These are phyloP conservation scores for Campoletis raptor DNA, from an alignment of 2,888 invertebrate genomes.

Conservation along the genomic window DNA sequence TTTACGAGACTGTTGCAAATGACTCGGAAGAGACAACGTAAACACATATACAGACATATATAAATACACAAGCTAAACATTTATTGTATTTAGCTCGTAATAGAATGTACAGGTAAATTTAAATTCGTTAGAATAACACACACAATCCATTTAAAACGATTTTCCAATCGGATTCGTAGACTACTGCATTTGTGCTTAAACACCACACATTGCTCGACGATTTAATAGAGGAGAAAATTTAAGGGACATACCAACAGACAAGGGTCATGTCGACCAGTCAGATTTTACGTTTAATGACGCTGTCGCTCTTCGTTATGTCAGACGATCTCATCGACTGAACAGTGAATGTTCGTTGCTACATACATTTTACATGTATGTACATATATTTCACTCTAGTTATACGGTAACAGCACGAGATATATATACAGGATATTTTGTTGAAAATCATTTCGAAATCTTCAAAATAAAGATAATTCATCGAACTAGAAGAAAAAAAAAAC, in stretches of 20 bases:
- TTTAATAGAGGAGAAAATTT: slow-evolving; percentile 38
- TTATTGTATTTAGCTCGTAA: neutral
- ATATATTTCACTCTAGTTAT: neutral
- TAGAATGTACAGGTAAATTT: neutral
- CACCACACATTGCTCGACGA: slow-evolving; percentile 6
- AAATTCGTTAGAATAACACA: slow-evolving; percentile 36
- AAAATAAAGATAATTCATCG: neutral
- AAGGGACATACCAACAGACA: neutral
- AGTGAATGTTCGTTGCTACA: slow-evolving; percentile 13
- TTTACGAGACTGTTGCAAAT: slow-evolving; percentile 38
- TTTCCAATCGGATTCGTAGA: slow-evolving; percentile 53
- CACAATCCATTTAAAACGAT: slow-evolving; percentile 17
- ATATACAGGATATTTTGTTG: neutral
- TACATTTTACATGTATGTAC: slow-evolving; percentile 3
- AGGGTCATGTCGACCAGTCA: slow-evolving; percentile 31
- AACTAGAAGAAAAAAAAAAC: neutral
- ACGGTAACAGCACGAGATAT: neutral
- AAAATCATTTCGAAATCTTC: neutral
- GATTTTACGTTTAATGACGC: slow-evolving; percentile 60
- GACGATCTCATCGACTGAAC: slow-evolving; percentile 50
- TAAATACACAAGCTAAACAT: neutral
- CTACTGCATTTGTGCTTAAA: slow-evolving; percentile 31
- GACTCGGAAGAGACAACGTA: slow-evolving; percentile 36
- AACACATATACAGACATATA: neutral
- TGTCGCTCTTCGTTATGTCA: slow-evolving; percentile 67